Evolutionary conservation across 2,888 invertebrate species (phyloP).

Genomic region (Bhutanitis thaidina): DNA sequence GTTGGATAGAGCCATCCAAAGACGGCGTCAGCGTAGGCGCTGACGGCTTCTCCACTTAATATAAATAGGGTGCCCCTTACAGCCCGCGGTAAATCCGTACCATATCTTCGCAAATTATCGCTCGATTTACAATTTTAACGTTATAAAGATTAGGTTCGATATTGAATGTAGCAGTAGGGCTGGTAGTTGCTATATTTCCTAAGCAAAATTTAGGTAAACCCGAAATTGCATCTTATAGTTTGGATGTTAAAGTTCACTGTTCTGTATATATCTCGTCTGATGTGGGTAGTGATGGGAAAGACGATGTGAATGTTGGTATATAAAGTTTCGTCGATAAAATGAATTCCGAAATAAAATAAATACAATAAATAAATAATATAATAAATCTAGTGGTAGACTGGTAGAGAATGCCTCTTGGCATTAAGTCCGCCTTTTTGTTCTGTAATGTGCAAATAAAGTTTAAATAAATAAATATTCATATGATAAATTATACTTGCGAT

Average conservation of each 20-base stretch:
- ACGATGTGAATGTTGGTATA: no score
- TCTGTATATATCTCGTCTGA: constrained; percentile 22
- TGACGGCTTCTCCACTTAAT: constrained; percentile 77
- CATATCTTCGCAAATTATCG: constrained; percentile 47
- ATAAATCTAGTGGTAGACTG: no score
- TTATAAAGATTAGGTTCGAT: constrained; percentile 57
- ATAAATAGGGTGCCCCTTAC: constrained; percentile 74
- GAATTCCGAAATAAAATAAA: no score
- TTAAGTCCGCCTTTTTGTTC: no score
- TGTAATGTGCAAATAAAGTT: no score
- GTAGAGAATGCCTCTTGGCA: no score
- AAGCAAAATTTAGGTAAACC: constrained; percentile 25
- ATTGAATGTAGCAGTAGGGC: constrained; percentile 37
- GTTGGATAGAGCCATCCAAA: constrained; percentile 68
- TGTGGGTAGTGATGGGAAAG: no score
- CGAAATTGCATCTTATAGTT: constrained; percentile 33
- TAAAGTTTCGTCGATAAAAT: no score
- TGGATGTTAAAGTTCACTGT: constrained; percentile 39
- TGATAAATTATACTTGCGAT: no score
- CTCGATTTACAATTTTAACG: constrained; percentile 56
- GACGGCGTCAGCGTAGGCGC: constrained; percentile 69
- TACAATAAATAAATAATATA: no score
- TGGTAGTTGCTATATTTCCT: constrained; percentile 38
- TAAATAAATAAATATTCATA: no score
- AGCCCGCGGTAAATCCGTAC: constrained; percentile 67